Percentiles rank a stretch among this genome's conserved stretches.
Evolutionary conservation across 2,888 invertebrate genomes (phyloP).

Genomic region (Lasioglossum pauxillum): DNA sequence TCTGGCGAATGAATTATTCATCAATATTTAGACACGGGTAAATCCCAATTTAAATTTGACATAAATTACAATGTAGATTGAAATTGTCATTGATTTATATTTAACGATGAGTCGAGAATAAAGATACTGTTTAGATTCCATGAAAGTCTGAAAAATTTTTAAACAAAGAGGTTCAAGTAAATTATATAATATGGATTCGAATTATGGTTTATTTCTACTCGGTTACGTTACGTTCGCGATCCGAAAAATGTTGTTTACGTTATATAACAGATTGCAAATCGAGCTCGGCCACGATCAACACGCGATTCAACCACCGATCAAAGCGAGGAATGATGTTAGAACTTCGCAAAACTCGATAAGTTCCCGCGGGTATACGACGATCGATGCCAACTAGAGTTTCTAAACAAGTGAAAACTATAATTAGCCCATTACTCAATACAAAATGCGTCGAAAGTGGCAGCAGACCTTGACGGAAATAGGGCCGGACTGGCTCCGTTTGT

Average conservation of each 20-base stretch:
- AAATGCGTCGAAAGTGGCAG: constrained; percentile 76
- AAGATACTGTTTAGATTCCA: neutral
- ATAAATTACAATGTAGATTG: neutral
- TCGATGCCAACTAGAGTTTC: constrained; percentile 67
- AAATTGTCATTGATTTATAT: neutral
- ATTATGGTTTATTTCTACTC: neutral
- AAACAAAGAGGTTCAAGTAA: no score
- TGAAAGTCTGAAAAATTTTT: no score
- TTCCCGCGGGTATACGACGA: constrained; percentile 32
- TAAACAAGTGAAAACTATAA: constrained; percentile 75
- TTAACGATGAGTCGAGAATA: neutral
- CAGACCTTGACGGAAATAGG: constrained; percentile 75
- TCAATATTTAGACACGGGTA: neutral
- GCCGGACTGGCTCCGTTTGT: constrained; percentile 38
- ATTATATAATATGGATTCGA: neutral
- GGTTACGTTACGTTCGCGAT: neutral
- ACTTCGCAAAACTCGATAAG: constrained; percentile 22
- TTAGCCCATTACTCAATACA: constrained; percentile 78
- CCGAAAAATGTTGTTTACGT: neutral
- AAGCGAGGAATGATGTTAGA: neutral
- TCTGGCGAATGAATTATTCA: neutral
- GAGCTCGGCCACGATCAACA: neutral
- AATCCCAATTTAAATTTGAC: neutral
- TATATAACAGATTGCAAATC: neutral
- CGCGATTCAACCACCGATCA: neutral